Conservation (phyloP, 2,888 invertebrate species). For the Tenthredo mesomela region DNA sequence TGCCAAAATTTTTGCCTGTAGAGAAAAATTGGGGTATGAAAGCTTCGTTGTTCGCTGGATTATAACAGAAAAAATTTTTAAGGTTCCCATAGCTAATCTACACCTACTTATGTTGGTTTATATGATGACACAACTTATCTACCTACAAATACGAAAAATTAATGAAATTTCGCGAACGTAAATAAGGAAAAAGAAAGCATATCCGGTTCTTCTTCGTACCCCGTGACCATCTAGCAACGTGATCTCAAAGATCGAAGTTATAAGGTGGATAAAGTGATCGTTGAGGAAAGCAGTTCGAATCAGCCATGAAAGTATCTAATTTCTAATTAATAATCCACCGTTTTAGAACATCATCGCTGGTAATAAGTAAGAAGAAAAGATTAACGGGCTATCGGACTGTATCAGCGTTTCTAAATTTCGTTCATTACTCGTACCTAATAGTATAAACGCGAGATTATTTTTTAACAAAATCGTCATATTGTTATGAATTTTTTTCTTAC, state of each 20-base stretch:
- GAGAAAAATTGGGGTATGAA: not conserved
- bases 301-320: constrained; percentile 17
- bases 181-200: constrained; percentile 38
- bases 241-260: not conserved
- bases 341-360: not conserved
- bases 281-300: constrained; percentile 32
- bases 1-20: not conserved
- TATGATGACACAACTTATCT: not conserved
- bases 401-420: not conserved
- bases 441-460: not conserved
- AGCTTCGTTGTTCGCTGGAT: not conserved
- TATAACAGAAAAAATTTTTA: not conserved
- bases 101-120: not conserved
- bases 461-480: not conserved
- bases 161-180: not conserved
- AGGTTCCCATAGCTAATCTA: not conserved
- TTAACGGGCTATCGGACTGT: not conserved
- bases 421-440: not conserved
- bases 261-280: not conserved
- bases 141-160: not conserved
- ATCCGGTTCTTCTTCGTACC: constrained; percentile 39
- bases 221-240: constrained; percentile 42
- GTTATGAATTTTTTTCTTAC: not conserved
- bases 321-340: not conserved
- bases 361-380: not conserved